Base-by-base conservation (phyloP, 2,888 invertebrate species). In the Endomychus coccineus region DNA sequence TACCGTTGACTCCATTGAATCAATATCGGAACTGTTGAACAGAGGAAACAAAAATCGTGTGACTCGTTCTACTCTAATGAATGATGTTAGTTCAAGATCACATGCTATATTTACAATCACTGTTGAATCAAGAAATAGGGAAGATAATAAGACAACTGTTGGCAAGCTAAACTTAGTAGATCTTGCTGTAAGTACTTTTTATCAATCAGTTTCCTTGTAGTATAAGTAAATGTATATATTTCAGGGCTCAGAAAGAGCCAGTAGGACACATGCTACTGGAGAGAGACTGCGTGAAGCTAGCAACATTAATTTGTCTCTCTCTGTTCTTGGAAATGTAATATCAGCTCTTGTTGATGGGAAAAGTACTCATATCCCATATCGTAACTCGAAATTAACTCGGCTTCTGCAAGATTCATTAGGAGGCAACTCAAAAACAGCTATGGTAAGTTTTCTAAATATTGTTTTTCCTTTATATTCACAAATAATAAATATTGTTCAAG, bases 81-180 rank as follows among this genome's bases (percentile, higher is more conserved):
- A 98, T 67, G 82, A 84, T 7, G 89, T 90, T 58, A 95, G 95
- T 52, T 96, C 95, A 0, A 73, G 97, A 31, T 96, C 95, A 0
- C 98, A 98, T 71, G 96, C 97, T 5, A 96, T 98, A 52, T 98
- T 98, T 70, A 92, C 94, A 9, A 91, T 98, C 28, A 95, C 94
- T 0, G 86, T 99, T 27, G 98, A 99, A 70, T 89, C 91, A 45
- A 92, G 92, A 67, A 86, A 90, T 62, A 84, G 80, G 1, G 73
- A 72, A 2, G 89, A 87, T 55, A 86, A 85, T 2, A 81, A 84
- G 56, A 85, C 88, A 53, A 87, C 89, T 56, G 85, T 96, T 10
- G 98, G 98, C 34, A 96, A 97, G 69, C 72, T 98, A 35, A 95
- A 98, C 70, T 75, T 99, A 31, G 97, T 98, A 0, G 97, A 98